phyloP scores from a whole-genome alignment of 2,888 invertebrate species.

The Drymonia ruficornis region DNA sequence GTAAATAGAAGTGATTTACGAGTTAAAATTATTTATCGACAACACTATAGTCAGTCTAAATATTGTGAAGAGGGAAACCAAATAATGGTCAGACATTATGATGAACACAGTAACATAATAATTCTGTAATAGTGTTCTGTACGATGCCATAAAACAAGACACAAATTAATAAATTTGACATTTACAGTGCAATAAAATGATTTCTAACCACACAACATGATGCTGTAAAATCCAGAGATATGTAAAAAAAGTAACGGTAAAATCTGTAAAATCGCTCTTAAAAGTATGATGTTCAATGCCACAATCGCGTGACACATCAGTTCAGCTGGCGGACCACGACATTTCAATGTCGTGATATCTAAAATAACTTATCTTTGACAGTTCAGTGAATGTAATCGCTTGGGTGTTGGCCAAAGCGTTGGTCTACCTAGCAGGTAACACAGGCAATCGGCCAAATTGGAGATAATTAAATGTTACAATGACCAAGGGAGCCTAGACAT shows the following conservation, averaged over 20 bases:
- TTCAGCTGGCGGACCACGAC: constrained; percentile 48
- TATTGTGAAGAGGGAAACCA: constrained; percentile 3
- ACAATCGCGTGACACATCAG: constrained; percentile 35
- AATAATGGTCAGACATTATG: not conserved
- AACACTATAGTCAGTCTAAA: constrained; percentile 25
- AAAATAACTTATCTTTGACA: constrained; percentile 85
- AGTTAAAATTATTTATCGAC: constrained; percentile 37
- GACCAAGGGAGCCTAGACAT: constrained; percentile 69
- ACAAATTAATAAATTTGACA: not conserved
- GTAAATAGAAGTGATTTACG: constrained; percentile 48
- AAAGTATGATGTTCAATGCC: constrained; percentile 52
- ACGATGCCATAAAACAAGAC: not conserved
- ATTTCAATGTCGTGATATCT: constrained; percentile 79
- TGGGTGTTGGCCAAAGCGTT: constrained; percentile 68
- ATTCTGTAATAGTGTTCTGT: not conserved
- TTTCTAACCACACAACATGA: not conserved
- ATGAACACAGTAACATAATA: not conserved
- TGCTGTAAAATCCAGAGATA: not conserved
- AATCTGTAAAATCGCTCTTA: constrained; percentile 38
- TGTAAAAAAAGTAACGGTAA: not conserved
- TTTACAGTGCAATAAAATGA: not conserved
- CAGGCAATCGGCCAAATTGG: constrained; percentile 79
- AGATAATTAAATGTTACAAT: constrained; percentile 81
- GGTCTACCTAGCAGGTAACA: constrained; percentile 79
- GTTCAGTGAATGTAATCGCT: constrained; percentile 79